Evolutionary conservation across 2,113 vertebrate genomes (phyloP).

Genomic region (Plecotus auritus): DNA sequence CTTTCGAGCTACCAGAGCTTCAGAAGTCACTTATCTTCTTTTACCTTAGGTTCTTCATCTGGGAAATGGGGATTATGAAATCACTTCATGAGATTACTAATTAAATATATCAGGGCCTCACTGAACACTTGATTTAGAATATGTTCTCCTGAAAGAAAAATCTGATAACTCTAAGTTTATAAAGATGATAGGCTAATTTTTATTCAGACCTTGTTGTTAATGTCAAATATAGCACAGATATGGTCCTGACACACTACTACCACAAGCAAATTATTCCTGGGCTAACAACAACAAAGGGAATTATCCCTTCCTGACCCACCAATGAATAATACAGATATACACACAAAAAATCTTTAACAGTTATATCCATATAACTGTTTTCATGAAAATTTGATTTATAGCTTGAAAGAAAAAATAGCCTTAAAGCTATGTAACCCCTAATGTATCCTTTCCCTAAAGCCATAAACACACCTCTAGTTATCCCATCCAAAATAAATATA

Average conservation of each 20-base stretch:
- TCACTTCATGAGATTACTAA: neutral
- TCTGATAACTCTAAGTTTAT: neutral
- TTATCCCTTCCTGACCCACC: conserved; percentile 37
- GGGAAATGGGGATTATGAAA: neutral
- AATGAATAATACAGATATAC: conserved; percentile 36
- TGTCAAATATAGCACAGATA: neutral
- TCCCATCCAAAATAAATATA: conserved; percentile 68
- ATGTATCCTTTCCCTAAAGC: conserved; percentile 68
- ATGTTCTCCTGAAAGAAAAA: neutral
- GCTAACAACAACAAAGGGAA: conserved; percentile 47
- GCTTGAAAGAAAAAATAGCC: conserved; percentile 58
- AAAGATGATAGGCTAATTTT: neutral
- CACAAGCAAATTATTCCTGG: conserved; percentile 35
- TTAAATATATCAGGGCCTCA: neutral
- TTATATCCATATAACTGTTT: conserved; percentile 1
- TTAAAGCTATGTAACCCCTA: conserved; percentile 66
- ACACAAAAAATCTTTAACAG: conserved; percentile 33
- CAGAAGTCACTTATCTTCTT: neutral
- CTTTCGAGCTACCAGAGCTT: neutral
- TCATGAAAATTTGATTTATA: conserved; percentile 72
- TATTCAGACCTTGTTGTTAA: neutral
- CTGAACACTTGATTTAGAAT: neutral
- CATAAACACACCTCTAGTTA: conserved; percentile 75
- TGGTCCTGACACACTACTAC: neutral
- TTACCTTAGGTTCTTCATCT: neutral